phyloP scores from a whole-genome alignment of 2,797 vertebrate species.

The Sebastes nivosus region DNA sequence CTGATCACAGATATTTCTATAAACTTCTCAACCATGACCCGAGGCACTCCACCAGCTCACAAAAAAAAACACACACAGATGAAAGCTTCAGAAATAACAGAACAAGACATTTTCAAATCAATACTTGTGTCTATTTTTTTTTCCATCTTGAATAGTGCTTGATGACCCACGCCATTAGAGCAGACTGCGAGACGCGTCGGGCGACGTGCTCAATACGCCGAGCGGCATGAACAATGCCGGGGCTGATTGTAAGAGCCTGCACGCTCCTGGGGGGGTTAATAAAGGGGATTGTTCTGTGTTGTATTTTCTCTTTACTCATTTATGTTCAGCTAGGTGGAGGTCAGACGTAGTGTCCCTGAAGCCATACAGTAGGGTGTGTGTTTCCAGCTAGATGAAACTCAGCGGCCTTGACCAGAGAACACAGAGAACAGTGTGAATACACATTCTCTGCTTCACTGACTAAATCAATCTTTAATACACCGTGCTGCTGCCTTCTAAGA shows the following conservation, averaged over 20 bases:
- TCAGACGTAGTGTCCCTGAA: slow-evolving; percentile 63
- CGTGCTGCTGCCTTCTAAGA: slow-evolving; percentile 37
- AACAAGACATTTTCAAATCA: slow-evolving; percentile 80
- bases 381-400: slow-evolving; percentile 58
- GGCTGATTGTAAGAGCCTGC: slow-evolving; percentile 67
- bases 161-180: slow-evolving; percentile 75
- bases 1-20: slow-evolving; percentile 61
- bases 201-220: slow-evolving; percentile 37
- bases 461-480: slow-evolving; percentile 73
- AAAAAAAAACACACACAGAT: slow-evolving; percentile 48
- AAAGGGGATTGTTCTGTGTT: slow-evolving; percentile 72
- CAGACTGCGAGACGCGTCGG: slow-evolving; percentile 35
- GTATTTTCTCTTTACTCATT: slow-evolving; percentile 74
- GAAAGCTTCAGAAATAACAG: slow-evolving; percentile 76
- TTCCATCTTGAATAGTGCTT: slow-evolving; percentile 64
- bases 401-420: slow-evolving; percentile 59
- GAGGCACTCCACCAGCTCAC: slow-evolving; percentile 43
- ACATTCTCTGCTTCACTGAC: slow-evolving; percentile 58
- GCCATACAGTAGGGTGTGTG: slow-evolving; percentile 45
- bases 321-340: slow-evolving; percentile 66
- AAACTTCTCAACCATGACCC: slow-evolving; percentile 63
- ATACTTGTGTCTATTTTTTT: slow-evolving; percentile 65
- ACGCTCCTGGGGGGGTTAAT: slow-evolving; percentile 67
- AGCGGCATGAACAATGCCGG: slow-evolving; percentile 54
- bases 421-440: slow-evolving; percentile 40